Percentiles rank a stretch among this genome's conserved stretches.
Conservation (phyloP, 2,888 invertebrate genomes). For the Drosophila tanythrix region DNA sequence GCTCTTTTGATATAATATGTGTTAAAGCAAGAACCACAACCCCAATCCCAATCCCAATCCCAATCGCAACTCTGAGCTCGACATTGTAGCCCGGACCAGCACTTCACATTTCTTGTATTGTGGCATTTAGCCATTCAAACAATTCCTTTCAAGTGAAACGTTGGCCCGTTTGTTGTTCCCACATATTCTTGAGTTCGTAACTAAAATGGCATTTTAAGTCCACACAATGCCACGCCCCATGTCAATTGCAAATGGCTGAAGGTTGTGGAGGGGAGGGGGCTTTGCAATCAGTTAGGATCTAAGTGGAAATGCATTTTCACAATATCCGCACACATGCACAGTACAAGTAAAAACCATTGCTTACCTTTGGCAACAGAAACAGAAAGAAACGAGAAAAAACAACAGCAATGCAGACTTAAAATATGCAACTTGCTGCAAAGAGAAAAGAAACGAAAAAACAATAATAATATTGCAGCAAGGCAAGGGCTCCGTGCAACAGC, state of each 20-base stretch:
- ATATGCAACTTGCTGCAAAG: constrained; percentile 64
- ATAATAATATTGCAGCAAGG: constrained; percentile 67
- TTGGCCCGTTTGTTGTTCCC: constrained; percentile 19
- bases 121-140: constrained; percentile 26
- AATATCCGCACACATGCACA: constrained; percentile 68
- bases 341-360: neutral
- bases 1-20: constrained; percentile 14
- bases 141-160: constrained; percentile 53
- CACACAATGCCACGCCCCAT: constrained; percentile 61
- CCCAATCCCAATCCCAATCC: neutral
- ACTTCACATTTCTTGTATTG: constrained; percentile 12
- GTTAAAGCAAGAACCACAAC: constrained; percentile 6
- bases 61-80: neutral
- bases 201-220: constrained; percentile 64
- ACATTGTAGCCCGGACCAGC: constrained; percentile 8
- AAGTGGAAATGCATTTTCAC: constrained; percentile 80
- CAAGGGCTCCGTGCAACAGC: constrained; percentile 38
- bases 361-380: constrained; percentile 12
- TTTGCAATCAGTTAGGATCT: constrained; percentile 71
- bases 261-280: neutral
- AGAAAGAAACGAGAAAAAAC: constrained; percentile 36
- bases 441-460: constrained; percentile 13
- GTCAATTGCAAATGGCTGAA: constrained; percentile 53
- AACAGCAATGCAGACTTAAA: constrained; percentile 63
- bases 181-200: constrained; percentile 22